Percentiles rank a stretch among this genome's conserved stretches.
Evolutionary conservation across 2,113 vertebrate species (phyloP).

Genomic region (Syrrhaptes paradoxus): DNA sequence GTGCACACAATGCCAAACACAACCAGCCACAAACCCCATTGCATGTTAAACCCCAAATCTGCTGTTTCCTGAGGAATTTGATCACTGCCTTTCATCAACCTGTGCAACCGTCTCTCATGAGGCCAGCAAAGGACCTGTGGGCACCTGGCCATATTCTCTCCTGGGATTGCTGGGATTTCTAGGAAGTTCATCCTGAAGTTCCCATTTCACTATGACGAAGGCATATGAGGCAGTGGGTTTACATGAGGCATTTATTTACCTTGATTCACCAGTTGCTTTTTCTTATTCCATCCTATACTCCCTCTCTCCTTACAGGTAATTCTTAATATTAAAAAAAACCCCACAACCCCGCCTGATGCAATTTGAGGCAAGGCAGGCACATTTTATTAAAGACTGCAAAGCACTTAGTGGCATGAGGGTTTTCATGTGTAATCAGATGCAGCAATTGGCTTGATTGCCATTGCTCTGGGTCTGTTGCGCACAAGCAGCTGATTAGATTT

Average conservation of each 20-base stretch:
- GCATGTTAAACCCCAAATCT: neutral
- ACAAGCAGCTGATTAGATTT: conserved; percentile 64
- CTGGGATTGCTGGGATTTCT: neutral
- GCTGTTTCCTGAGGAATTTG: neutral
- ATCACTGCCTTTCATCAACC: neutral
- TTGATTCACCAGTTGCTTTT: neutral
- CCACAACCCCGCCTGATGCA: neutral
- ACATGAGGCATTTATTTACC: neutral
- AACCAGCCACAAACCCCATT: neutral
- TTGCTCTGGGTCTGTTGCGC: conserved; percentile 51
- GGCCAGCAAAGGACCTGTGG: neutral
- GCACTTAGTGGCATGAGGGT: neutral
- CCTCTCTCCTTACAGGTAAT: neutral
- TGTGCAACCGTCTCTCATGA: neutral
- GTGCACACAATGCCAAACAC: neutral
- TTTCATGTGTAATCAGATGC: conserved; percentile 65
- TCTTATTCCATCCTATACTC: neutral
- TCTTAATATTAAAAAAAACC: neutral
- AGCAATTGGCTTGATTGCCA: conserved; percentile 69
- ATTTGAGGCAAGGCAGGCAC: conserved; percentile 26
- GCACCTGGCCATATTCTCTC: neutral
- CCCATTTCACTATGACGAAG: neutral
- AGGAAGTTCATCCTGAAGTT: neutral
- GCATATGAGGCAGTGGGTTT: neutral
- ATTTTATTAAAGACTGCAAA: conserved; percentile 63